Evolutionary conservation across 2,113 vertebrate species (phyloP).

Genomic region (Pithys albifrons): DNA sequence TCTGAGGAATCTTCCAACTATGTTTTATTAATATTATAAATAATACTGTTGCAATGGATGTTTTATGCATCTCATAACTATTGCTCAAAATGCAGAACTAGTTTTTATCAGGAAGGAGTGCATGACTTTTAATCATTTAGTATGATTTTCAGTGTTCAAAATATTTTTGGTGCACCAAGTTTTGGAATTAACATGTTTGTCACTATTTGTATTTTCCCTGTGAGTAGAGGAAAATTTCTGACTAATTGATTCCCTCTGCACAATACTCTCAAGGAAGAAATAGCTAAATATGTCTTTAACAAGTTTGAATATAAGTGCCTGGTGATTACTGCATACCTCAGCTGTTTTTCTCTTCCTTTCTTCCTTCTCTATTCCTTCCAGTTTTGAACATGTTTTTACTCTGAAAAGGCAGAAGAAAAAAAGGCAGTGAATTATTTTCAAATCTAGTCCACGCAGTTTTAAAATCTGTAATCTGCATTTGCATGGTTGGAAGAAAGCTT

Average conservation of each 20-base stretch:
- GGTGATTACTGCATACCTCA: not conserved
- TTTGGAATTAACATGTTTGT: not conserved
- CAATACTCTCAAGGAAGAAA: not conserved
- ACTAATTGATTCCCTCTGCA: not conserved
- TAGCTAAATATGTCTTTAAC: not conserved
- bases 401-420: not conserved
- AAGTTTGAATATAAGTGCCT: not conserved
- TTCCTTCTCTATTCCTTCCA: not conserved
- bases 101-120: rapidly evolving
- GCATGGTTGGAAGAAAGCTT: not conserved
- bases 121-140: not conserved
- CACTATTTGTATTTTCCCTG: not conserved
- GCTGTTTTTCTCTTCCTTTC: not conserved
- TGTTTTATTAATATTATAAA: not conserved
- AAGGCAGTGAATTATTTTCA: not conserved
- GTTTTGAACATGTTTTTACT: not conserved
- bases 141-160: not conserved
- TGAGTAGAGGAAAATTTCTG: not conserved
- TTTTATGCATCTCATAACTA: not conserved
- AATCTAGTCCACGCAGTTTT: not conserved
- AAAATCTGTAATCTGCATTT: not conserved
- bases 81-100: not conserved
- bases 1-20: not conserved
- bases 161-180: not conserved
- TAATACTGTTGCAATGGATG: not conserved